A percentile compares a stretch with the other conserved stretches of the same genome.
phyloP scores from a whole-genome alignment of 92 coral and sea anemone species.

The Nematostella vectensis region DNA sequence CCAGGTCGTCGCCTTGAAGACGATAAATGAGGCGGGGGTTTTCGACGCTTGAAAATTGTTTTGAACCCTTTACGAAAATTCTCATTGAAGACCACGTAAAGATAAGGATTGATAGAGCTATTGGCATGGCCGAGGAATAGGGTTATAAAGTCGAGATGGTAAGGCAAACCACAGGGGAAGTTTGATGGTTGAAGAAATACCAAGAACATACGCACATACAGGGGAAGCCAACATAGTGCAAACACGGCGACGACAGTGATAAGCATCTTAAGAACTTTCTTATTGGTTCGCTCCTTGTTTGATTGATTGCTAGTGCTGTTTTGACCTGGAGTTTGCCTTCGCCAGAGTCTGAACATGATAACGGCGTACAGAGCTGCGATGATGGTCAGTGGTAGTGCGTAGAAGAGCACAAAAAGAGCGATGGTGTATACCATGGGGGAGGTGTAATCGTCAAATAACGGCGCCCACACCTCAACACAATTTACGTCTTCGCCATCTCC shows the following conservation, averaged over 20 bases:
- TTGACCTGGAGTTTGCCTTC: slow-evolving; percentile 51
- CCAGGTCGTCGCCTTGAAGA: background rate
- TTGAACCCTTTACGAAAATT: slow-evolving; percentile 56
- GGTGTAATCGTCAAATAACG: slow-evolving; percentile 34
- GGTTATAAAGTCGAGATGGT: slow-evolving; percentile 57
- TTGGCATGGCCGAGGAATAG: slow-evolving; percentile 65
- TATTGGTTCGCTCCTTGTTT: slow-evolving; percentile 47
- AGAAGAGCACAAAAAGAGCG: slow-evolving; percentile 39
- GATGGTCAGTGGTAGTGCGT: slow-evolving; percentile 42
- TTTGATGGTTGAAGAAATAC: slow-evolving; percentile 34
- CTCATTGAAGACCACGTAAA: slow-evolving; percentile 67
- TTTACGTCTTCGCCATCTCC: slow-evolving; percentile 23
- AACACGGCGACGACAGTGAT: slow-evolving; percentile 63
- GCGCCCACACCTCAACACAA: slow-evolving; percentile 55
- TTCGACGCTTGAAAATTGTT: slow-evolving; percentile 4
- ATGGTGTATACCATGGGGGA: slow-evolving; percentile 52
- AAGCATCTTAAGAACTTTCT: slow-evolving; percentile 55
- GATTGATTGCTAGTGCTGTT: slow-evolving; percentile 28
- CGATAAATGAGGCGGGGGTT: background rate
- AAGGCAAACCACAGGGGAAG: slow-evolving; percentile 58
- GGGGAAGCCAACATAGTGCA: slow-evolving; percentile 73
- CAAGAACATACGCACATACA: slow-evolving; percentile 64
- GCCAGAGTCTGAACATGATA: slow-evolving; percentile 51
- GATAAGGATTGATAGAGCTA: slow-evolving; percentile 61
- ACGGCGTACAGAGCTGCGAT: slow-evolving; percentile 46